Percentiles rank a stretch among this genome's conserved stretches.
These are phyloP conservation scores for Channa maculata DNA, from an alignment of 2,113 vertebrate genomes.

Conservation along the genomic window DNA sequence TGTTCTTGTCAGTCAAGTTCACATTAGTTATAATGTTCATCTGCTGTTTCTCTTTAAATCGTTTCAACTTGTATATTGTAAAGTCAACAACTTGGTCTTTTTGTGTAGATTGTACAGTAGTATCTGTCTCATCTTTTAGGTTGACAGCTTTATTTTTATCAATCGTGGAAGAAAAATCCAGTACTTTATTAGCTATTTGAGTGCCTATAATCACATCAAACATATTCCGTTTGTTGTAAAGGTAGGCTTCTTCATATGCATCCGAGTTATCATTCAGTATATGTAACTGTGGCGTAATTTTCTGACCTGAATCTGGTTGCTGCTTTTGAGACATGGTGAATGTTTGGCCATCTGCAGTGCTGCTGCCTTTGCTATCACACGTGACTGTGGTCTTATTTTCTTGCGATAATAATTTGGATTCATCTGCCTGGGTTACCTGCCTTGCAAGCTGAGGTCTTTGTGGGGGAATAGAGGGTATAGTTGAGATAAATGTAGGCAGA, in stretches of 20 bases:
- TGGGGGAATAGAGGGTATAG: constrained; percentile 19
- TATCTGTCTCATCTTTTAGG: constrained; percentile 13
- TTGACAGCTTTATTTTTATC: constrained; percentile 44
- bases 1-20: constrained; percentile 11
- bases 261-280: constrained; percentile 60
- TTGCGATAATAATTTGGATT: constrained; percentile 49
- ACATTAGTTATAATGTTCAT: constrained; percentile 6
- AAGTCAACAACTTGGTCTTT: constrained; percentile 71
- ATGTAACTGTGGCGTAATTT: constrained; percentile 65
- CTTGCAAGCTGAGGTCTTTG: constrained; percentile 65
- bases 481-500: constrained; percentile 38
- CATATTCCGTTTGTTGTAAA: constrained; percentile 49
- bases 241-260: constrained; percentile 38
- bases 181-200: constrained; percentile 58
- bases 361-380: constrained; percentile 21
- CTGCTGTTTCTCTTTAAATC: constrained; percentile 60
- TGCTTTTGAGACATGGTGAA: constrained; percentile 38
- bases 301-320: constrained; percentile 11
- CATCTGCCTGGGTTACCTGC: constrained; percentile 69
- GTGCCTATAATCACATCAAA: constrained; percentile 22
- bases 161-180: constrained; percentile 74
- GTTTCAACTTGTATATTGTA: constrained; percentile 78
- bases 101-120: constrained; percentile 21
- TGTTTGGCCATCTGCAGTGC: constrained; percentile 11
- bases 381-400: constrained; percentile 24